These are phyloP conservation scores for Cepaea nemoralis DNA, from an alignment of 1,140 invertebrate species.

Conservation along the genomic window DNA sequence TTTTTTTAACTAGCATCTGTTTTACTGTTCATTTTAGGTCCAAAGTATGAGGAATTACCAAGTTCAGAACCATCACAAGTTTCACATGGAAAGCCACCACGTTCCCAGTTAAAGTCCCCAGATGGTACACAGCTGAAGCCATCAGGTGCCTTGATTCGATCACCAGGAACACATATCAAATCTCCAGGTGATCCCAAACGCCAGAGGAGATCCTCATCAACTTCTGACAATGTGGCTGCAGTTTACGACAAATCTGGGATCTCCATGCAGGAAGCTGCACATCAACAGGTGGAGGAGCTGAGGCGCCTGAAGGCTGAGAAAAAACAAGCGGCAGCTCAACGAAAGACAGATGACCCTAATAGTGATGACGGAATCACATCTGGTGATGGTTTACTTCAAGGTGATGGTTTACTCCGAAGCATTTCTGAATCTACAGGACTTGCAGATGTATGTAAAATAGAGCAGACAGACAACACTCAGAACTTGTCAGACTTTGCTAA, in stretches of 20 bases:
- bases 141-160: background rate
- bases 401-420: background rate
- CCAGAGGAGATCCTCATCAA: background rate
- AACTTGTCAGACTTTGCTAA: background rate
- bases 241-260: background rate
- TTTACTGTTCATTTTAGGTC: background rate
- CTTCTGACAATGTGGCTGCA: background rate
- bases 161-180: background rate
- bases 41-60: background rate
- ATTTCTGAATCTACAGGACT: background rate
- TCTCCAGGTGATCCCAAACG: background rate
- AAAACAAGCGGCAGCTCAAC: slow-evolving; percentile 14
- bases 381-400: background rate
- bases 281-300: slow-evolving; percentile 34
- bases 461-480: background rate
- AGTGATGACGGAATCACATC: background rate
- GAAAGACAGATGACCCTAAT: slow-evolving; percentile 8
- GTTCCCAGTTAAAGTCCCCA: background rate
- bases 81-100: background rate
- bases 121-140: background rate
- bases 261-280: slow-evolving; percentile 12
- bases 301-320: slow-evolving; percentile 31
- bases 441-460: background rate
- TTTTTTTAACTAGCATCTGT: no score
- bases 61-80: background rate